Evolutionary conservation across 2,113 vertebrate genomes (phyloP), one percentile per base, ranked within the genome.

Genomic region (Lophius piscatorius): DNA sequence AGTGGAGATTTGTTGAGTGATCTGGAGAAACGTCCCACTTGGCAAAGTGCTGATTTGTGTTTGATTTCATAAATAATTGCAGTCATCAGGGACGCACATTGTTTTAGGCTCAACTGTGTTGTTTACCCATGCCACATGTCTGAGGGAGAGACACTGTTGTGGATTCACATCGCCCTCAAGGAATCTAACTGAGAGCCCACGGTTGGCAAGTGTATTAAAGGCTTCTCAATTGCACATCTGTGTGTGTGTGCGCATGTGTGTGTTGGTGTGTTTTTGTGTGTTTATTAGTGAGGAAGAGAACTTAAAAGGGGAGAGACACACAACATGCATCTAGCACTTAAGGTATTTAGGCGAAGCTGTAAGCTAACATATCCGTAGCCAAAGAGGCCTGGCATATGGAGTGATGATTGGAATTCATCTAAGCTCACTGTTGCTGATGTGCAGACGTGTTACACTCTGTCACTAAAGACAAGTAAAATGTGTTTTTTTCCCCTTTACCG

Each of bases 21-120:
- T 84, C 76, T 74, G 60, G 78, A 88, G 87, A 82, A 76, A 76
- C 82, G 80, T 87, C 88, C 89, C 88, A 88, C 85, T 87, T 87
- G 88, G 88, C 81, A 42, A 75, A 59, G 76, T 82, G 85, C 84
- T 72, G 73, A 80, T 82, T 87, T 87, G 73, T 90, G 90, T 92
- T 91, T 91, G 89, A 90, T 91, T 89, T 91, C 89, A 91, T 91
- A 91, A 90, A 92, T 92, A 91, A 92, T 92, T 91, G 86, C 80
- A 86, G 84, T 89, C 89, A 90, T 79, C 58, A 26, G 89, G 89
- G 90, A 90, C 82, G 18, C 62, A 59, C 88, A 87, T 91, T 91
- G 89, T 91, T 92, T 90, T 84, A 91, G 87, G 88, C 87, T 86
- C 87, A 90, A 88, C 87, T 14, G 76, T 82, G 89, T 90, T 91